Conservation (phyloP, 2,888 invertebrate species). For the Dimorphilus gyrociliatus region DNA sequence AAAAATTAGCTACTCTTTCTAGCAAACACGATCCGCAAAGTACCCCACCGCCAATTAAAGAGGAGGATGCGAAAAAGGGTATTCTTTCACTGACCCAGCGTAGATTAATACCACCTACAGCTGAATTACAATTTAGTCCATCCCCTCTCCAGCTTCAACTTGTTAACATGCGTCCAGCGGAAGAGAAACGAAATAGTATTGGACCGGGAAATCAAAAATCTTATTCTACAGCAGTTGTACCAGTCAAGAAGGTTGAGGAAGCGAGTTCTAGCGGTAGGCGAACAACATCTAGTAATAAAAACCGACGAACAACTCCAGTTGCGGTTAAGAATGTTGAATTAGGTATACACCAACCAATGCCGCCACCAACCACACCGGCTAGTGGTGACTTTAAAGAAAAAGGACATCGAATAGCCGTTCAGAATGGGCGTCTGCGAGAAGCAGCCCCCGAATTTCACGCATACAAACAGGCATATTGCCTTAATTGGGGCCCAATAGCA, state of each 20-base stretch:
- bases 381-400: slow-evolving; percentile 22
- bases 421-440: slow-evolving; percentile 27
- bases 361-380: slow-evolving; percentile 35
- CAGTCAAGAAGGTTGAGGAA: too few species aligned
- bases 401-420: slow-evolving; percentile 28
- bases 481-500: slow-evolving; percentile 35
- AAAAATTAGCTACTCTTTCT: slow-evolving; percentile 30
- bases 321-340: too few species aligned
- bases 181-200: too few species aligned
- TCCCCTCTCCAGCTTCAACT: slow-evolving; percentile 28
- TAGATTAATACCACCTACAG: slow-evolving; percentile 35
- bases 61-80: slow-evolving; percentile 32
- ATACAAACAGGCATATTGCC: slow-evolving; percentile 34
- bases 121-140: slow-evolving; percentile 33
- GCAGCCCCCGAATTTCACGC: slow-evolving; percentile 25
- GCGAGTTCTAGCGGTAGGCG: too few species aligned
- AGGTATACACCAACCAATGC: slow-evolving; percentile 14
- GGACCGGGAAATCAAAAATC: too few species aligned
- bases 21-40: slow-evolving; percentile 22
- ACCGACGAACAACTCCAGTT: too few species aligned
- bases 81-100: slow-evolving; percentile 33
- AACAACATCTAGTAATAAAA: too few species aligned
- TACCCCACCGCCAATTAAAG: slow-evolving; percentile 31
- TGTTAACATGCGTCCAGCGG: slow-evolving; percentile 11
- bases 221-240: too few species aligned